Base-by-base conservation (phyloP, 2,113 vertebrate species). In the Pseudopodoces humilis region DNA sequence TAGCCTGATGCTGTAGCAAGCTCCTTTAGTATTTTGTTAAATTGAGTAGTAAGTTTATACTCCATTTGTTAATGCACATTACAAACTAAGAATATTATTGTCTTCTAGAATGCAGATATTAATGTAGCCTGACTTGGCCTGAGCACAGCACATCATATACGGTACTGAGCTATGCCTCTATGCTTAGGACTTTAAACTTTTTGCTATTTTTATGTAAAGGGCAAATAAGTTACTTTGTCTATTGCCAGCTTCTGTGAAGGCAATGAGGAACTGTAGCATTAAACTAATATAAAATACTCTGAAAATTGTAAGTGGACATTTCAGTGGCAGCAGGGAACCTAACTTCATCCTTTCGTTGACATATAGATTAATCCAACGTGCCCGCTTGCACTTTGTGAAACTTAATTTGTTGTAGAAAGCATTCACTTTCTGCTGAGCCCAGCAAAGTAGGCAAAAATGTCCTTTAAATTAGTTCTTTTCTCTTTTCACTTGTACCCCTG, bases 21-120 rank as follows among this genome's bases (percentile, higher is more conserved):
- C 28, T 93, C 19, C 67, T 83, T 86, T 80, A 81, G 82, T 88
- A 72, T 84, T 88, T 91, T 96, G 84, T 88, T 96, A 91, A 96
- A 95, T 82, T 88, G 76, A 94, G 21, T 75, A 83, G 70, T 59
- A 92, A 94, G 52, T 88, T 92, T 86, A 77, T 76, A 92, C 10
- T 86, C 58, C 65, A 77, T 91, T 96, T 96, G 62, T 62, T 37
- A 97, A 44, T 28, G 52, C 33, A 56, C n/a, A 30, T 80, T 93
- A 49, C 35, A 74, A 76, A 62, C 44, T 55, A 72, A 78, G 65
- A 90, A 67, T 94, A 88, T 67, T 79, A 49, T 53, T 77, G 52
- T 41, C 50, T 60, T 90, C 71, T 55, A 72, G 67, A 91, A 69
- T 74, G n/a, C 25, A 53, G 69, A 43, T 88, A 65, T 46, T 84